phyloP scores from a whole-genome alignment of 1,140 invertebrate genomes.

The Drosophila ogumai region DNA sequence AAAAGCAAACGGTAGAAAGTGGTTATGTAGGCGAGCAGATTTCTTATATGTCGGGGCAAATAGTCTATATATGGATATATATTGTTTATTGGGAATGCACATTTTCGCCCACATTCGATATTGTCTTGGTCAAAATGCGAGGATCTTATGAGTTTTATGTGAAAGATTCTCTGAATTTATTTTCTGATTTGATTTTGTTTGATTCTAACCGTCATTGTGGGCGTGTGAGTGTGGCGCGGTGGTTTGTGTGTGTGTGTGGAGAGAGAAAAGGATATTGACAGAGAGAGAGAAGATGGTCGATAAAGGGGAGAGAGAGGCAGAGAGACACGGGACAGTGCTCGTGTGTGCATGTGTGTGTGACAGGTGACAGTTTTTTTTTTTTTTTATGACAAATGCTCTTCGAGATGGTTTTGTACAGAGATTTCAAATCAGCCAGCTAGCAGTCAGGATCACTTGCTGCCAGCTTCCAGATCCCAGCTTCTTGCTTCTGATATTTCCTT shows the following conservation, averaged over 20 bases:
- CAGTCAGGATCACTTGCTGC: conserved; percentile 6
- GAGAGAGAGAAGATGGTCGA: conserved; percentile 4
- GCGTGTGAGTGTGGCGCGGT: conserved; percentile 1
- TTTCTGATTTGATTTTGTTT: conserved; percentile 6
- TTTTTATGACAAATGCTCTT: conserved; percentile 24
- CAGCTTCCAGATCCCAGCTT: background rate
- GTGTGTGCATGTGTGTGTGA: conserved; percentile 11
- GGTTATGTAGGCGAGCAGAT: conserved; percentile 68
- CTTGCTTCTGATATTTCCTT: background rate
- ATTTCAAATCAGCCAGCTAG: conserved; percentile 13
- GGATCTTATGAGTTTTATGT: conserved; percentile 20
- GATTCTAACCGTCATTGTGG: conserved; percentile 17
- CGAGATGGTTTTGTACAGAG: conserved; percentile 31
- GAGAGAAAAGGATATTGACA: background rate
- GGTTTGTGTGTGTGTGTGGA: conserved; percentile 7
- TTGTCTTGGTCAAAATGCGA: conserved; percentile 6
- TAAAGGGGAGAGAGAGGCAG: background rate
- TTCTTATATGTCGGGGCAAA: conserved; percentile 37
- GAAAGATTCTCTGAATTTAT: conserved; percentile 12
- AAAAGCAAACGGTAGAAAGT: conserved; percentile 67
- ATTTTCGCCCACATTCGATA: conserved; percentile 5
- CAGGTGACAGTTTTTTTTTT: conserved; percentile 1
- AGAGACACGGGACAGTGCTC: conserved; percentile 28
- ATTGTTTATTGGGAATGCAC: background rate
- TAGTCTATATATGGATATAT: conserved; percentile 18